A percentile compares a stretch with the other conserved stretches of the same genome.
Evolutionary conservation across 2,888 invertebrate species (phyloP).

Genomic region (Chrysolina haemoptera): DNA sequence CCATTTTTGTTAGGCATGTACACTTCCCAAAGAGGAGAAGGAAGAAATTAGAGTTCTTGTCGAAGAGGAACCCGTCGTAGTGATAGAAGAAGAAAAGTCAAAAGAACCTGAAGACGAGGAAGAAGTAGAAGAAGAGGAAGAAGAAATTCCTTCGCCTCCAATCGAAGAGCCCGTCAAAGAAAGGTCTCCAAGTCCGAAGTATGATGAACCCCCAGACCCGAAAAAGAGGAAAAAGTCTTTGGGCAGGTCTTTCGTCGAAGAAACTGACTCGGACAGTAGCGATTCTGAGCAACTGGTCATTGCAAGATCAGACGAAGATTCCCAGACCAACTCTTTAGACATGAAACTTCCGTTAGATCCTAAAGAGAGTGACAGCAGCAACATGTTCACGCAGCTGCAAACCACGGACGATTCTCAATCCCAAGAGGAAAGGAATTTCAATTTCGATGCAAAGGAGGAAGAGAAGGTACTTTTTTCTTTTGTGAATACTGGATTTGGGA

Average conservation of each 20-base stretch:
- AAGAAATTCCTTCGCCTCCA: slow-evolving; percentile 58
- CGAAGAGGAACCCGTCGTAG: slow-evolving; percentile 36
- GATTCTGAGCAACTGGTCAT: slow-evolving; percentile 79
- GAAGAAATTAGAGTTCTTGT: not conserved
- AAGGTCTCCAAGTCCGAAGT: slow-evolving; percentile 39
- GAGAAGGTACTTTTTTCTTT: slow-evolving; percentile 34
- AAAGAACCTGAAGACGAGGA: slow-evolving; percentile 44
- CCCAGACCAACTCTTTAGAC: slow-evolving; percentile 58
- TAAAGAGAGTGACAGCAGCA: slow-evolving; percentile 61
- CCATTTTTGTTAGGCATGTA: not conserved
- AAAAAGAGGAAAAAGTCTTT: slow-evolving; percentile 65
- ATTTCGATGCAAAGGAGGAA: slow-evolving; percentile 61
- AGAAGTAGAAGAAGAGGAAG: slow-evolving; percentile 47
- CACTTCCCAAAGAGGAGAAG: not conserved
- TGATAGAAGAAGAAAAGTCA: slow-evolving; percentile 22
- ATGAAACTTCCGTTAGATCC: slow-evolving; percentile 56
- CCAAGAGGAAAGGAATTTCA: slow-evolving; percentile 64
- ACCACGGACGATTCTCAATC: slow-evolving; percentile 62
- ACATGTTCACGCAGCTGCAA: slow-evolving; percentile 53
- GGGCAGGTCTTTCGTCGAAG: slow-evolving; percentile 71
- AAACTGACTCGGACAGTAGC: slow-evolving; percentile 76
- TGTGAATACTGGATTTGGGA: no score
- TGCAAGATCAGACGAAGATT: slow-evolving; percentile 68
- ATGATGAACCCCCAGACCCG: slow-evolving; percentile 46
- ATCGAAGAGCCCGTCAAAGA: slow-evolving; percentile 65